Evolutionary conservation across 2,797 vertebrate species (phyloP), one percentile per base, ranked within the genome.

Genomic region (Neosilurus mollespiculum): DNA sequence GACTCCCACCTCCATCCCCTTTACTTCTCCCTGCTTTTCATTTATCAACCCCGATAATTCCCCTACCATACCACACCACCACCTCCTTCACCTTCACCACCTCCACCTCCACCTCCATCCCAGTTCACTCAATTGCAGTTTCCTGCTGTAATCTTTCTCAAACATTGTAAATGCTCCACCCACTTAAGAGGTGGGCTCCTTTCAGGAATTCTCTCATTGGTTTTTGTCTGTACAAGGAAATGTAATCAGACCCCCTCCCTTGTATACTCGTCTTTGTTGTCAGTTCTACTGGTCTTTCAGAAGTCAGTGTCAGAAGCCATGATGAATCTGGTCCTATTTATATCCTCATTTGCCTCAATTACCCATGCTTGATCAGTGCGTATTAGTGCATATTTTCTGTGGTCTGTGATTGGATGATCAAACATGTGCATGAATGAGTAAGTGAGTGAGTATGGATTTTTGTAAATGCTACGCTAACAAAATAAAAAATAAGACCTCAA

Each of bases 31-130:
- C 7, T 77, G 72, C 59, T 54, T 76, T 75, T 62, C 83, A 83
- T 87, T 86, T 53, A 83, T 87, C 85, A 83, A 70, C 37, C 59
- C 71, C 81, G 76, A 83, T 77, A 71, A 76, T 79, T 49, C 51
- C 26, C 79, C 53, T 15, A 66, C 43, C 8, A 43, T 43, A 43
- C 43, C 43, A 43, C 59, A 64, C 37, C 30, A 26, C 75, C 61
- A 53, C 59, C 51, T 59, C 77, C 4, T 43, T 18, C 65, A 76
- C 26, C 10, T 22, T n/a, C 59, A 62, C 53, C 30, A 26, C 75
- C 61, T 26, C 59, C 51, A 65, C 77, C 4, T 26, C n/a, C 65
- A 76, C 30, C 11, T n/a, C 24, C 34, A 26, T 34, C 56, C 53
- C 26, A 59, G 49, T 65, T 80, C 37, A 49, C 62, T 85, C 64